Evolutionary conservation across 2,888 invertebrate species (phyloP), one percentile per base, ranked within the genome.

Genomic region (Ectemnius lituratus): DNA sequence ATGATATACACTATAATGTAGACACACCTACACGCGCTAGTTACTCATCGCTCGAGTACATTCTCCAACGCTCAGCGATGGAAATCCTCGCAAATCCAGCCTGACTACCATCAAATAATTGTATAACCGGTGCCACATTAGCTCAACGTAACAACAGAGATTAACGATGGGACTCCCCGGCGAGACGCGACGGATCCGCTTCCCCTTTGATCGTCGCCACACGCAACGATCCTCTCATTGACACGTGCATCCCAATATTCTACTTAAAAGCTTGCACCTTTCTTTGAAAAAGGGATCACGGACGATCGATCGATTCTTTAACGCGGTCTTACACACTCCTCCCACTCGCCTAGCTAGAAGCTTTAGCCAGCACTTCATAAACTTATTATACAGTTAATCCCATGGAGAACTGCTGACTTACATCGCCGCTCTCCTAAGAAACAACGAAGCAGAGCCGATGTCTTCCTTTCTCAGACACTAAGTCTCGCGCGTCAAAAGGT

Each of bases 211-310:
- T 62, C 63, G 37, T 11, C 37, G 37, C 37, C 28, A 67, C 67
- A 14, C 65, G 46, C 61, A 70, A 70, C 58, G 66, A 68, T 75
- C 72, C 66, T 66, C 77, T 47, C 20, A 63, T 67, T 64, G 46
- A 73, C 80, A 62, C 72, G 71, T 66, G 70, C 67, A 82, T 71
- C 57, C 70, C 79, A 77, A 70, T 68, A 82, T 71, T 62, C 70
- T 82, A 77, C 56, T 28, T 67, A 78, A 37, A 37, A 75, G 71
- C 80, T 78, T 73, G 71, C 77, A 65, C 75, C 63, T 18, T 71
- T 71, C 63, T 61, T 62, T 65, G 56, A 58, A 60, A 68, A 75
- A 62, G 57, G 70, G 67, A 80, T 78, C 83, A 73, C 80, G 78
- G 74, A 75, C 80, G 75, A 82, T 78, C 73, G 63, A 37, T 67